Percentiles rank a stretch among this genome's conserved stretches.
Conservation (phyloP, 2,888 invertebrate species). For the Sarcophaga caerulescens region DNA sequence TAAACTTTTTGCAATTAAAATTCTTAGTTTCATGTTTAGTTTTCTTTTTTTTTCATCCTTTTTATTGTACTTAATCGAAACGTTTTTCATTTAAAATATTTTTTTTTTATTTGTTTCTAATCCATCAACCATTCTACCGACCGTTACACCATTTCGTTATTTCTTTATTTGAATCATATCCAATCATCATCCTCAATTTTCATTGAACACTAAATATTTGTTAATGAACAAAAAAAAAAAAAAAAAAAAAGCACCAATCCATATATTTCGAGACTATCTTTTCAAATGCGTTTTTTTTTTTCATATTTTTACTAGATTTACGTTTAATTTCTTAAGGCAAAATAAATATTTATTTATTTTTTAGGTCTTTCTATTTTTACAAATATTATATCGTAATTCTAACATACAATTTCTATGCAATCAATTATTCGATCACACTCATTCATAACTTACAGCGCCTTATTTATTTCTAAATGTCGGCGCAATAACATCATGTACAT, state of each 20-base stretch:
- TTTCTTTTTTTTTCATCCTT: constrained; percentile 47
- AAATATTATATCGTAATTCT: background rate
- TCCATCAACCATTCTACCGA: constrained; percentile 13
- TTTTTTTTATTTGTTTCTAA: constrained; percentile 1
- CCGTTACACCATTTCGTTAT: background rate
- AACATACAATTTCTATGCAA: background rate
- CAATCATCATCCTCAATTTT: constrained; percentile 46
- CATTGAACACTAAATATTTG: constrained; percentile 24
- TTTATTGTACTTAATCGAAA: background rate
- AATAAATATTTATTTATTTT: background rate
- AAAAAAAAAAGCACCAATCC: constrained; percentile 42
- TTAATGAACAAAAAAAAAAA: background rate
- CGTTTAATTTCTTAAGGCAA: background rate
- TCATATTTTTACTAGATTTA: background rate
- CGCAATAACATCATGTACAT: constrained; percentile 48
- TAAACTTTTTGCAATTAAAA: constrained; percentile 51
- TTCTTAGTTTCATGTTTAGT: constrained; percentile 14
- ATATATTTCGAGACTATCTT: constrained; percentile 75
- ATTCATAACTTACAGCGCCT: constrained; percentile 52
- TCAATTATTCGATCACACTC: no score
- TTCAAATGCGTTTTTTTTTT: constrained; percentile 74
- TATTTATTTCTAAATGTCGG: background rate
- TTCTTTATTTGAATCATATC: constrained; percentile 15
- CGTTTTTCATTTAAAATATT: background rate
- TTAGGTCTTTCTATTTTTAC: background rate